Percentiles rank a stretch among this genome's conserved stretches.
These are phyloP conservation scores for Platerodrilus igneus DNA, from an alignment of 2,888 invertebrate genomes.

Conservation along the genomic window DNA sequence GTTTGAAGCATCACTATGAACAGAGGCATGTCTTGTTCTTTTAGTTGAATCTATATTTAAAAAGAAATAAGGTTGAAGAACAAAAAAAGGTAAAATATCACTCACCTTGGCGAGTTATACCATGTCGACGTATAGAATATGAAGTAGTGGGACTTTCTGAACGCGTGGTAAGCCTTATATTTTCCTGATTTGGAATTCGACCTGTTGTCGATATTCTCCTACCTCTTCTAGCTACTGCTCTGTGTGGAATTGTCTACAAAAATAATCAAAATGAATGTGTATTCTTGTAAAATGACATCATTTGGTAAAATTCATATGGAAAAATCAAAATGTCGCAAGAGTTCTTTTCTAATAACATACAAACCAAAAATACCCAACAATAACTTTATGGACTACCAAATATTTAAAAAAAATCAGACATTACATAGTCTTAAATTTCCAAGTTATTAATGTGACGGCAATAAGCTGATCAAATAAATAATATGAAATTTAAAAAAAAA, in stretches of 20 bases:
- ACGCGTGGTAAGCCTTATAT: constrained; percentile 60
- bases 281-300: constrained; percentile 2
- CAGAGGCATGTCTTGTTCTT: constrained; percentile 53
- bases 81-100: too few relatives aligned
- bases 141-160: constrained; percentile 60
- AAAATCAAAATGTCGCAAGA: too few relatives aligned
- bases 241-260: constrained; percentile 17
- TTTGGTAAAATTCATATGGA: too few relatives aligned
- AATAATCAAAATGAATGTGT: background rate
- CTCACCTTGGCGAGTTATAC: constrained; percentile 46
- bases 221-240: constrained; percentile 47
- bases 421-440: too few relatives aligned
- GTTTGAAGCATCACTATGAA: constrained; percentile 56
- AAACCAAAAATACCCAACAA: too few relatives aligned
- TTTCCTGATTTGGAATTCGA: constrained; percentile 43
- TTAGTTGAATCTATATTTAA: constrained; percentile 35
- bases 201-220: constrained; percentile 47
- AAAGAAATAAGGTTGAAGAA: background rate
- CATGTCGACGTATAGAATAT: constrained; percentile 62
- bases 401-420: too few relatives aligned
- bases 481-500: too few relatives aligned
- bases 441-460: too few relatives aligned
- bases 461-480: too few relatives aligned
- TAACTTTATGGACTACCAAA: too few relatives aligned
- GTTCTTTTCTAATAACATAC: too few relatives aligned